Conservation (phyloP, 1,140 invertebrate species). For the Ericerus pela region DNA sequence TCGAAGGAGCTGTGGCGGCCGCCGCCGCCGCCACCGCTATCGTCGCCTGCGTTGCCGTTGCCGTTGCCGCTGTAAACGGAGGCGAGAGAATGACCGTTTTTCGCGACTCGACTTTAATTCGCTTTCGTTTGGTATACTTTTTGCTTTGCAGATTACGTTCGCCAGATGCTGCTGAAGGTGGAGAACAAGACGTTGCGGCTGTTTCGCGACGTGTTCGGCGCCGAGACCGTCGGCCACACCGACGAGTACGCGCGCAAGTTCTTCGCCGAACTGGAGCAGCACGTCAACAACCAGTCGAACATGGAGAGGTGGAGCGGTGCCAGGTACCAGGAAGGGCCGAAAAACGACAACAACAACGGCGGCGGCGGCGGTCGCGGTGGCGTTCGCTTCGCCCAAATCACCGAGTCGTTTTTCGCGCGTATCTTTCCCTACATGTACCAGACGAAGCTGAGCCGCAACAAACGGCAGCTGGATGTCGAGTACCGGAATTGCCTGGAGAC, state of each 20-base stretch:
- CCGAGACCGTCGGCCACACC: not conserved
- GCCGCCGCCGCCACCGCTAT: not conserved
- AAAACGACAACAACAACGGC: not conserved
- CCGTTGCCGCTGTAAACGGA: not conserved
- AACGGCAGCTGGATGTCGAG: slow-evolving; percentile 48
- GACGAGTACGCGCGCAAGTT: not conserved
- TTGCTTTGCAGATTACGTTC: not conserved
- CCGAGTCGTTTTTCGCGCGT: slow-evolving; percentile 13
- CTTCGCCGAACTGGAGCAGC: not conserved
- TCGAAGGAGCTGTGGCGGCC: too few relatives aligned
- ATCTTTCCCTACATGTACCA: slow-evolving; percentile 71
- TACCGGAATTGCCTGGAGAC: slow-evolving; percentile 60
- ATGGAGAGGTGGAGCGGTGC: not conserved
- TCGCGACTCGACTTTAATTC: not conserved
- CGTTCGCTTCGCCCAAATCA: not conserved
- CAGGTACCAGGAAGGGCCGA: not conserved
- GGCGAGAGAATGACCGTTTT: not conserved
- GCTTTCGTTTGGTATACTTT: not conserved
- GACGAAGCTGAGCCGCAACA: slow-evolving; percentile 28
- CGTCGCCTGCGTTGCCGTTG: not conserved
- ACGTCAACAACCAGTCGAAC: not conserved
- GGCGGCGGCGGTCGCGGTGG: too few relatives aligned
- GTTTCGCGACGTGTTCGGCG: not conserved
- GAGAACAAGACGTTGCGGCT: not conserved
- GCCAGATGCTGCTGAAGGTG: not conserved